Evolutionary conservation across 2,888 invertebrate species (phyloP).

Genomic region (Philopedon plagiatum): DNA sequence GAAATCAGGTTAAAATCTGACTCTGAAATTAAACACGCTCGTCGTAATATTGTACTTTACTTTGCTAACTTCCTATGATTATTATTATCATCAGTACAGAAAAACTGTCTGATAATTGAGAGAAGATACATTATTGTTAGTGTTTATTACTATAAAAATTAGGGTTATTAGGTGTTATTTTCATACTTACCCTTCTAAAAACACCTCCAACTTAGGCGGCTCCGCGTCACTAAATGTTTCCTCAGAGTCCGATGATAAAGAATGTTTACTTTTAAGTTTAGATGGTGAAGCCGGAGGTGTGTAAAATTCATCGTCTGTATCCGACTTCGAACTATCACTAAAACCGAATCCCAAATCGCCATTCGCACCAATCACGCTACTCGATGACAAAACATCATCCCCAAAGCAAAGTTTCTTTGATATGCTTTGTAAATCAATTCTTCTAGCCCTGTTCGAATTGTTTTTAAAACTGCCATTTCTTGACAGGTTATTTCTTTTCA

Average conservation of each 20-base stretch:
- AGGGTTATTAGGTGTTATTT: too few species aligned
- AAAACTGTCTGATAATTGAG: too few species aligned
- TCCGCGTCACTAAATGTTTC: constrained; percentile 64
- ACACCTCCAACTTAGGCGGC: constrained; percentile 68
- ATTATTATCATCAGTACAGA: too few species aligned
- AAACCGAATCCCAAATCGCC: constrained; percentile 34
- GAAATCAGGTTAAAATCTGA: too few species aligned
- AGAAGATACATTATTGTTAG: too few species aligned
- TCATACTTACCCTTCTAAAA: constrained; percentile 78
- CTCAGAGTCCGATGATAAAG: constrained; percentile 62
- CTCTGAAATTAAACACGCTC: too few species aligned
- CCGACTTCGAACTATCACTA: constrained; percentile 49
- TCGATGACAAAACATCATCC: constrained; percentile 61
- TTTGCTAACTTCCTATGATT: too few species aligned
- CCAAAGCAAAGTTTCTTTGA: constrained; percentile 69
- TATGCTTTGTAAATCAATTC: constrained; percentile 59
- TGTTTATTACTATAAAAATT: too few species aligned
- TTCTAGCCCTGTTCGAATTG: constrained; percentile 59
- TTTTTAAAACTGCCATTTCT: constrained; percentile 67
- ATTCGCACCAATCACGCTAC: constrained; percentile 23
- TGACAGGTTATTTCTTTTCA: constrained; percentile 72
- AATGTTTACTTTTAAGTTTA: constrained; percentile 59
- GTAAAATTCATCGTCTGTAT: constrained; percentile 72
- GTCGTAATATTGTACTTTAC: too few species aligned
- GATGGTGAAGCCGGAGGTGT: constrained; percentile 75